Evolutionary conservation across 2,113 vertebrate genomes (phyloP), one percentile per base, ranked within the genome.

Genomic region (Misgurnus mizolepis): DNA sequence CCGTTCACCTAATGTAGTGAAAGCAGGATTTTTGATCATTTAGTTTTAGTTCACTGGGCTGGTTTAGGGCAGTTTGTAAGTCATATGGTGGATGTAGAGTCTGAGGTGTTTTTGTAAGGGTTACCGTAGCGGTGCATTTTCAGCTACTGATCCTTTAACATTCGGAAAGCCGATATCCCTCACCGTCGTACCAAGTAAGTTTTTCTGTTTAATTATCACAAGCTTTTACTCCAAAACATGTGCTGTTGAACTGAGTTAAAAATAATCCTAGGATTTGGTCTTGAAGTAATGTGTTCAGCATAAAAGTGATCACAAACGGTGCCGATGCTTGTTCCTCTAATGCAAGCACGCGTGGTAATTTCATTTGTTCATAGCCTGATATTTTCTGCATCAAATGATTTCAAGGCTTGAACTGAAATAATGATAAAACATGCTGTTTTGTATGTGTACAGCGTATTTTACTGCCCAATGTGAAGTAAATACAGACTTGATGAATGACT

Each of bases 131-230:
- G 2, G 78, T 85, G 81, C 27, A 39, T 56, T 62, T 76, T 76
- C 60, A 53, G 34, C 43, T 34, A 78, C 80, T 76, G 80, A 80
- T 53, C 22, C 83, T 27, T 78, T 88, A 17, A 82, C 47, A 5
- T 86, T 86, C 34, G 85, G 83, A 78, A 82, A 83, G 2, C 83
- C 81, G 15, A 88, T 84, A 47, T 61, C 41, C 34, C 80, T 87
- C 58, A 12, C 2, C 1, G 80, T 85, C 11, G 0, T 40, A 50
- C 87, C 83, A 85, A 85, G 84, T 86, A 84, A 82, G 82, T 83
- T 9, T 2, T 55, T 74, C 11, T n/a, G 17, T 43, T 18, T 41
- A 12, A 12, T 9, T 39, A n/a, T 11, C 4, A n/a, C 14, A 18
- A 67, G 55, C 55, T 58, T 58, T 17, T 41, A 39, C 43, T 49